phyloP scores from a whole-genome alignment of 2,113 vertebrate species.

The Burhinus bistriatus region DNA sequence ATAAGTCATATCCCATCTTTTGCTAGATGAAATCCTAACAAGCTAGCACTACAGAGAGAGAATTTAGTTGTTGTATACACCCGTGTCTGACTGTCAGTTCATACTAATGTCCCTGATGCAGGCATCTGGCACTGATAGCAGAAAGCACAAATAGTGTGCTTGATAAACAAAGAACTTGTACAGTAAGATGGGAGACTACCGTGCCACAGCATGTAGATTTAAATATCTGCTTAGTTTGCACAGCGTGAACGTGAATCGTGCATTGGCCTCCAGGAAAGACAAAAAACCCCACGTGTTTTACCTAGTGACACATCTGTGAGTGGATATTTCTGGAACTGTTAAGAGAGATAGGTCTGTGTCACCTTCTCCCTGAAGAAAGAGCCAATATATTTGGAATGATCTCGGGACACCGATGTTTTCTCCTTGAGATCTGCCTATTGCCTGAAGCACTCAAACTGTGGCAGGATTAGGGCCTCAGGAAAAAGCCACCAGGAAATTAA shows the following conservation, averaged over 20 bases:
- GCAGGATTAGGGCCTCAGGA: background rate
- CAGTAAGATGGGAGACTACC: background rate
- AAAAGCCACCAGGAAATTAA: background rate
- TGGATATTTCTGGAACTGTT: background rate
- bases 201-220: accelerated
- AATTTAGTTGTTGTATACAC: background rate
- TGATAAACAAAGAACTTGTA: background rate
- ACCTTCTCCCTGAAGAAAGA: background rate
- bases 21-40: background rate
- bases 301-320: background rate
- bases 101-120: background rate
- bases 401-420: background rate
- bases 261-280: background rate
- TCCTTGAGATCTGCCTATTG: slow-evolving; percentile 1
- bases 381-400: background rate
- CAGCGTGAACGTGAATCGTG: accelerated
- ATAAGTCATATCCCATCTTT: background rate
- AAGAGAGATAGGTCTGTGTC: background rate
- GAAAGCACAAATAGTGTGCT: background rate
- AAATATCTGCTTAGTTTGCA: background rate
- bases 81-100: background rate
- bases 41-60: background rate
- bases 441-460: background rate
- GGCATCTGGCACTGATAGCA: background rate
- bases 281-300: background rate